Evolutionary conservation across 2,797 vertebrate genomes (phyloP).

Genomic region (Poeciliopsis infans): DNA sequence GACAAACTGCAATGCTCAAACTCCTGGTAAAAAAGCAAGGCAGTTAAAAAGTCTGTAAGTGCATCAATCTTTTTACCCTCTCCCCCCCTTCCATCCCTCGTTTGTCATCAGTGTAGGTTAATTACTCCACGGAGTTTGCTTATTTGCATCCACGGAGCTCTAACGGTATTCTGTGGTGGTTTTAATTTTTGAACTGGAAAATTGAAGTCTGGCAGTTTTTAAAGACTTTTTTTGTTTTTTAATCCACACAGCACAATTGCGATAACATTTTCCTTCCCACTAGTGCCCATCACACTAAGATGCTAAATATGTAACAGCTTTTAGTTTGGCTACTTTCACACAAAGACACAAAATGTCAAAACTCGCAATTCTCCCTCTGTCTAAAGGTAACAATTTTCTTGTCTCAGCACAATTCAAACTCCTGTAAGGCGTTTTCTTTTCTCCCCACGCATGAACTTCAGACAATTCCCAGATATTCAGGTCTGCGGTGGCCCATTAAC

Average conservation of each 20-base stretch:
- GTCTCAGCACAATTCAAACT: slow-evolving; percentile 13
- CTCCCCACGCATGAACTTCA: slow-evolving; percentile 12
- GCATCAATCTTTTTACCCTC: slow-evolving; percentile 57
- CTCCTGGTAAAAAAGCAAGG: slow-evolving; percentile 53
- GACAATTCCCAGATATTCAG: background rate
- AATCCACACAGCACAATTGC: slow-evolving; percentile 1
- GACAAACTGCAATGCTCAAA: slow-evolving; percentile 37
- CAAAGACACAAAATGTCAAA: slow-evolving; percentile 4
- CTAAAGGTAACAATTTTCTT: slow-evolving; percentile 8
- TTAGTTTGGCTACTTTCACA: background rate
- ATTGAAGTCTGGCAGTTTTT: slow-evolving; percentile 7
- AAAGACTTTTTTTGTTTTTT: background rate
- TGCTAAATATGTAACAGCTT: slow-evolving; percentile 4
- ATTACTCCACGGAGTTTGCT: slow-evolving; percentile 44
- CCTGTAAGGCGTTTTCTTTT: background rate
- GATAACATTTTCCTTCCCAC: background rate
- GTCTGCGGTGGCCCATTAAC: slow-evolving; percentile 6
- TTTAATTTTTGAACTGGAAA: background rate
- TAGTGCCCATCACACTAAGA: slow-evolving; percentile 1
- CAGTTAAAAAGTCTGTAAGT: slow-evolving; percentile 65
- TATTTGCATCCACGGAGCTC: slow-evolving; percentile 15
- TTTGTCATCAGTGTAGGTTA: slow-evolving; percentile 63
- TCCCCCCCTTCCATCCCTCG: slow-evolving; percentile 27
- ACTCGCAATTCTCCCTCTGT: slow-evolving; percentile 1
- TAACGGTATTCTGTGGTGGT: background rate